phyloP scores from a whole-genome alignment of 2,797 vertebrate genomes.

The Pseudocheirus occidentalis region DNA sequence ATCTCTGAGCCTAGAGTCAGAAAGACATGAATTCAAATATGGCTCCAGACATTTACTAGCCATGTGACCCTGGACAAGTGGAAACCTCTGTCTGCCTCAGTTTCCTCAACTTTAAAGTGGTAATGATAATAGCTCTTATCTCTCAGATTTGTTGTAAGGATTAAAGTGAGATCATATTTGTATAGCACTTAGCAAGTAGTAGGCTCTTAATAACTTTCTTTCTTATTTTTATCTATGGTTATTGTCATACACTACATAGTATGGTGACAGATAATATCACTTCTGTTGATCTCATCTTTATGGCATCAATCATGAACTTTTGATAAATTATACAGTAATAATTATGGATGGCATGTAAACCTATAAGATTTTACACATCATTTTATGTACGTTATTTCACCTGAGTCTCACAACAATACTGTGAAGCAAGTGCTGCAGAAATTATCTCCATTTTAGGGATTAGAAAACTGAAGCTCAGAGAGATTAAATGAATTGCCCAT shows the following conservation, averaged over 20 bases:
- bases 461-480: neutral
- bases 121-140: neutral
- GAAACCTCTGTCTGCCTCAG: neutral
- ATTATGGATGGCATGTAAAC: neutral
- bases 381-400: neutral
- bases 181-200: neutral
- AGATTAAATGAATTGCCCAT: neutral
- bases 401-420: neutral
- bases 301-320: neutral
- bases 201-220: neutral
- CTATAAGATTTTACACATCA: neutral
- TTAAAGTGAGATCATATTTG: neutral
- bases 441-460: neutral
- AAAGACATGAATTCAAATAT: neutral
- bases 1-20: neutral
- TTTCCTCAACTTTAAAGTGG: neutral
- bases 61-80: neutral
- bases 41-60: neutral
- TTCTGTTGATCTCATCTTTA: neutral
- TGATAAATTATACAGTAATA: neutral
- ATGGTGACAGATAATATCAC: neutral
- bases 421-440: neutral
- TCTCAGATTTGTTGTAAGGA: neutral
- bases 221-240: neutral
- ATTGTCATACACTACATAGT: neutral